Evolutionary conservation across 2,888 invertebrate species (phyloP).

Genomic region (Agrilus mali): DNA sequence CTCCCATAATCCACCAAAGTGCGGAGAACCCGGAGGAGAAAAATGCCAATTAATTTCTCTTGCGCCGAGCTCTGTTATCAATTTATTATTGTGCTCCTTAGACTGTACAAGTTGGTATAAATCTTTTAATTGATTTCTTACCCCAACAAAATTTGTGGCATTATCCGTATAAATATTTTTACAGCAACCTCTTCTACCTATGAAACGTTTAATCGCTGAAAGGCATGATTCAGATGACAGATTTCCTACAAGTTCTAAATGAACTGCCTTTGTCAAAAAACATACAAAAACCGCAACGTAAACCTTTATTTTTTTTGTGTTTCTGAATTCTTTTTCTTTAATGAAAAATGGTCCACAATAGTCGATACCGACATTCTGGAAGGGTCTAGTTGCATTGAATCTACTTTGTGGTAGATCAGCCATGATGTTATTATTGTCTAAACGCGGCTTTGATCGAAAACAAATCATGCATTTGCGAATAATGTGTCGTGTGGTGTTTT

Average conservation of each 20-base stretch:
- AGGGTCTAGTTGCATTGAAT: constrained; percentile 15
- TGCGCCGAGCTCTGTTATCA: too few relatives aligned
- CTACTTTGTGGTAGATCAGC: constrained; percentile 17
- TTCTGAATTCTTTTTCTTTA: constrained; percentile 11
- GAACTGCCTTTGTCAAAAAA: constrained; percentile 19
- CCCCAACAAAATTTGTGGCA: constrained; percentile 11
- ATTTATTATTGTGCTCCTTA: too few relatives aligned
- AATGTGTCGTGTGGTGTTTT: constrained; percentile 2
- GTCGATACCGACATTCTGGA: constrained; percentile 17
- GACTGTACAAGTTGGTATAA: too few relatives aligned
- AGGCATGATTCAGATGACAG: constrained; percentile 11
- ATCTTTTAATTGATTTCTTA: constrained; percentile 1
- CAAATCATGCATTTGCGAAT: constrained; percentile 9
- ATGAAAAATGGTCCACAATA: constrained; percentile 17
- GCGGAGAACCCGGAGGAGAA: too few relatives aligned
- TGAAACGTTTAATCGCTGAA: constrained; percentile 10
- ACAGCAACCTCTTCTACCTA: constrained; percentile 9
- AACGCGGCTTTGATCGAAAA: constrained; percentile 3
- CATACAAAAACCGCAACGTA: constrained; percentile 14
- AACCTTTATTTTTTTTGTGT: constrained; percentile 6
- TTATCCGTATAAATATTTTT: constrained; percentile 11
- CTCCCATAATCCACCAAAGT: too few relatives aligned
- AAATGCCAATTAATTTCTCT: too few relatives aligned
- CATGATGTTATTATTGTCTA: constrained; percentile 12
- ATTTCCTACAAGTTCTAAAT: constrained; percentile 12